Conservation (phyloP, 1,140 invertebrate genomes). For the Sycophaga agraensis region DNA sequence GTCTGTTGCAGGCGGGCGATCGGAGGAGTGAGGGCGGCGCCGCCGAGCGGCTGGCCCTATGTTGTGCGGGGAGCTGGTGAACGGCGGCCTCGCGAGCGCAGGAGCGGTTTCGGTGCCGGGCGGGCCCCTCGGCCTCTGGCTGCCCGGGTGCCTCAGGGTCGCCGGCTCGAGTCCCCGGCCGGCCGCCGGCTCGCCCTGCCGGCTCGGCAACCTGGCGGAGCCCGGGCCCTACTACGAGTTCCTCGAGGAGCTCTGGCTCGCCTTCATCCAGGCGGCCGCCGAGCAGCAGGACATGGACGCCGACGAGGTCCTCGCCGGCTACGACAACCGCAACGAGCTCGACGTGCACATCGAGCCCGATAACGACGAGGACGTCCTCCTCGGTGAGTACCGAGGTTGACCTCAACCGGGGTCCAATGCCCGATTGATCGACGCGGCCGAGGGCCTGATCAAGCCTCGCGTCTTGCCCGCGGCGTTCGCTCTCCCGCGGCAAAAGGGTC, state of each 20-base stretch:
- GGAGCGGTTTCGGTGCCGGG: slow-evolving; percentile 54
- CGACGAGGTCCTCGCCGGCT: slow-evolving; percentile 15
- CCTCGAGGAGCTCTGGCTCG: slow-evolving; percentile 40
- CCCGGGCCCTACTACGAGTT: slow-evolving; percentile 36
- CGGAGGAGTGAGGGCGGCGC: not conserved
- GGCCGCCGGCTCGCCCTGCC: slow-evolving; percentile 47
- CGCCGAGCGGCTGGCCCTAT: slow-evolving; percentile 42
- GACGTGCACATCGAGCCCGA: slow-evolving; percentile 37
- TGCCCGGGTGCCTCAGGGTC: slow-evolving; percentile 52
- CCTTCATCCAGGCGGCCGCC: not conserved
- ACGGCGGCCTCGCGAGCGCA: slow-evolving; percentile 57
- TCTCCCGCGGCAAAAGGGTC: too few species aligned
- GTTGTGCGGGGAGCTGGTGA: slow-evolving; percentile 59
- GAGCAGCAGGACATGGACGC: slow-evolving; percentile 32
- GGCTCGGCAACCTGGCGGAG: slow-evolving; percentile 49
- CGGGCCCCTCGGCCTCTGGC: slow-evolving; percentile 53
- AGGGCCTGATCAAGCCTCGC: too few species aligned
- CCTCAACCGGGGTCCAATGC: too few species aligned
- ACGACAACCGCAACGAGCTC: slow-evolving; percentile 35
- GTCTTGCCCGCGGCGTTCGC: too few species aligned
- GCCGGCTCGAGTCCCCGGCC: slow-evolving; percentile 42
- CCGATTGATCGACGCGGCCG: too few species aligned
- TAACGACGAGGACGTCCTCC: slow-evolving; percentile 50
- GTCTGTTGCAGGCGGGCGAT: not conserved
- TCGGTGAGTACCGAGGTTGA: too few species aligned